Evolutionary conservation across 1,140 invertebrate species (phyloP).

Genomic region (Mactra quadrangularis): DNA sequence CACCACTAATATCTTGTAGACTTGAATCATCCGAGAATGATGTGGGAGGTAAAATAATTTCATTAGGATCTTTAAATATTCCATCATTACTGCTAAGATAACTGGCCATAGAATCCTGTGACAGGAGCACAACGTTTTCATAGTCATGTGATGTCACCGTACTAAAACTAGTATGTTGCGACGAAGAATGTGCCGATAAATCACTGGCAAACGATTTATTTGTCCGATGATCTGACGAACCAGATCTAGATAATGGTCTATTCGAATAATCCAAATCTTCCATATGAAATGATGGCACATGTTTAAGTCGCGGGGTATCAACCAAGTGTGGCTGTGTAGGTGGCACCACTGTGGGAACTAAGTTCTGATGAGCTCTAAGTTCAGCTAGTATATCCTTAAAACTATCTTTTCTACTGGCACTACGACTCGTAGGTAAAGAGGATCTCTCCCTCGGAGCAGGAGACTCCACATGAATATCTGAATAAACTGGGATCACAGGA

Average conservation of each 20-base stretch:
- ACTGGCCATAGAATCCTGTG: constrained; percentile 46
- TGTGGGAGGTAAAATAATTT: constrained; percentile 42
- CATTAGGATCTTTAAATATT: constrained; percentile 50
- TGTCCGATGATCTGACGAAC: constrained; percentile 48
- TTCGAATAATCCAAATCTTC: constrained; percentile 43
- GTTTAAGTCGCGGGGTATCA: constrained; percentile 15
- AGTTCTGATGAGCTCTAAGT: constrained; percentile 61
- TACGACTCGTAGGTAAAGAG: constrained; percentile 67
- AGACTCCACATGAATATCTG: constrained; percentile 37
- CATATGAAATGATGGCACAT: constrained; percentile 58
- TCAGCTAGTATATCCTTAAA: constrained; percentile 72
- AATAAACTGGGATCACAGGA: constrained; percentile 41
- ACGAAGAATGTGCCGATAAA: constrained; percentile 39
- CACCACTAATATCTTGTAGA: not conserved
- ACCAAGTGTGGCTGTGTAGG: constrained; percentile 43
- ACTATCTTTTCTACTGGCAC: constrained; percentile 75
- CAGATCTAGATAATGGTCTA: constrained; percentile 49
- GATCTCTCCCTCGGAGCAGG: constrained; percentile 54
- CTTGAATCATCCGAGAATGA: constrained; percentile 52
- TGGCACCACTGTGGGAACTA: constrained; percentile 55
- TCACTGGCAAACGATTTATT: constrained; percentile 55
- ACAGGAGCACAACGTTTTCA: constrained; percentile 26
- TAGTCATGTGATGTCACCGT: constrained; percentile 56
- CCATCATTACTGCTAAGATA: constrained; percentile 34
- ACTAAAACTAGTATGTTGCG: constrained; percentile 39